Conservation (phyloP, 2,797 vertebrate genomes). For the Sebastes cheni region DNA sequence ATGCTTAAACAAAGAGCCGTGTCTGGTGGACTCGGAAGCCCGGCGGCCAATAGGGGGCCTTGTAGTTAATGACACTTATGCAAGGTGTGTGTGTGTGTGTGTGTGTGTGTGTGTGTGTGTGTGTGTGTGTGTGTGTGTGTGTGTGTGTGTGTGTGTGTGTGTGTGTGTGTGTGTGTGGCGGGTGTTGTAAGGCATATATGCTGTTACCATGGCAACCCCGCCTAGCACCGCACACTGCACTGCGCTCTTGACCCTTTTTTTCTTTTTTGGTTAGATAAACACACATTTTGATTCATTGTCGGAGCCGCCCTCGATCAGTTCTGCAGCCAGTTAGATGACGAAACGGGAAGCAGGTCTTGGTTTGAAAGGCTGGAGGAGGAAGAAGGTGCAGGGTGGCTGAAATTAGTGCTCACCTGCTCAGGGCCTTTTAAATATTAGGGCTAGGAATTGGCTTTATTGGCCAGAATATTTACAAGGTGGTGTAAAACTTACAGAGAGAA, state of each 20-base stretch:
- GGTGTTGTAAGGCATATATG: constrained; percentile 56
- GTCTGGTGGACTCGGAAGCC: constrained; percentile 36
- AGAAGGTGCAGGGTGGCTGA: neutral
- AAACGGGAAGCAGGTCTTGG: neutral
- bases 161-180: constrained; percentile 20
- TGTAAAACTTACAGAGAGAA: neutral
- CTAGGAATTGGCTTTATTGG: neutral
- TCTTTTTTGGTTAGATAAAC: constrained; percentile 63
- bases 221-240: constrained; percentile 33
- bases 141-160: constrained; percentile 11
- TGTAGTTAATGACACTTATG: constrained; percentile 66
- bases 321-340: neutral
- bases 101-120: constrained; percentile 14
- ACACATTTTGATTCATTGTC: constrained; percentile 60
- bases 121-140: constrained; percentile 1
- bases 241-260: constrained; percentile 63
- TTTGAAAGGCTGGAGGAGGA: neutral
- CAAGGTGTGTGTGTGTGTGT: constrained; percentile 19
- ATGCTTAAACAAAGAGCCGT: constrained; percentile 63
- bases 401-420: neutral
- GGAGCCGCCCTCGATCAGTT: neutral
- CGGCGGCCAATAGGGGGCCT: constrained; percentile 60
- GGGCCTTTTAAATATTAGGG: neutral
- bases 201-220: constrained; percentile 72
- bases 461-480: neutral